phyloP scores from a whole-genome alignment of 2,113 vertebrate species.

The Platysternon megacephalum region DNA sequence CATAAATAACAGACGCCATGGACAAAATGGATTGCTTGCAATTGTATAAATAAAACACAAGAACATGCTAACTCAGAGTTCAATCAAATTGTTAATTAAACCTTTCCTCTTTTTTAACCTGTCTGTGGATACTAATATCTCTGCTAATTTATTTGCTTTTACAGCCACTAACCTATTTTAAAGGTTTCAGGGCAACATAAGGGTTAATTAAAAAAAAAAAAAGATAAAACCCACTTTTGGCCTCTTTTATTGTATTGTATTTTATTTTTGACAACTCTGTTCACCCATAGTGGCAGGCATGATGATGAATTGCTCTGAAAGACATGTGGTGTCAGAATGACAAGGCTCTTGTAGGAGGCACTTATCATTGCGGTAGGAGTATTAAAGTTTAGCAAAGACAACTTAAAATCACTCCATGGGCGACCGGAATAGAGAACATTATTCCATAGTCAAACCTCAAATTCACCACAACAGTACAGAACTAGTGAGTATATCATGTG shows the following conservation, averaged over 20 bases:
- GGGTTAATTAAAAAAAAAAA: no score
- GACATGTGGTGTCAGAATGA: background rate
- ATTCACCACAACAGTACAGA: background rate
- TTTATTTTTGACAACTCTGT: background rate
- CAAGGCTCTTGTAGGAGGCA: background rate
- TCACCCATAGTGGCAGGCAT: background rate
- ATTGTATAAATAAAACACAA: background rate
- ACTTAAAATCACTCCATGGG: background rate
- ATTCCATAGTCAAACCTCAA: background rate
- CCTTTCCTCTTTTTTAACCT: background rate
- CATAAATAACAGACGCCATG: background rate
- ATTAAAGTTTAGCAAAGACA: background rate
- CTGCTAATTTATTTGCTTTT: background rate
- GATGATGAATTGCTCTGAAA: background rate
- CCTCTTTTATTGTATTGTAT: background rate
- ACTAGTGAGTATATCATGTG: background rate
- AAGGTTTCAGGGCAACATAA: background rate
- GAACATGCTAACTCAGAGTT: background rate
- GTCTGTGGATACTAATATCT: background rate
- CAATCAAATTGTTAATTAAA: background rate
- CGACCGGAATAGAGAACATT: background rate
- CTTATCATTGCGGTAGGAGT: background rate
- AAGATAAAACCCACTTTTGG: background rate
- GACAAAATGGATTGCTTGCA: background rate
- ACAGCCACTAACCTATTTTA: background rate